Evolutionary conservation across 2,797 vertebrate species (phyloP), one percentile per base, ranked within the genome.

Genomic region (Fistularia commersonii): DNA sequence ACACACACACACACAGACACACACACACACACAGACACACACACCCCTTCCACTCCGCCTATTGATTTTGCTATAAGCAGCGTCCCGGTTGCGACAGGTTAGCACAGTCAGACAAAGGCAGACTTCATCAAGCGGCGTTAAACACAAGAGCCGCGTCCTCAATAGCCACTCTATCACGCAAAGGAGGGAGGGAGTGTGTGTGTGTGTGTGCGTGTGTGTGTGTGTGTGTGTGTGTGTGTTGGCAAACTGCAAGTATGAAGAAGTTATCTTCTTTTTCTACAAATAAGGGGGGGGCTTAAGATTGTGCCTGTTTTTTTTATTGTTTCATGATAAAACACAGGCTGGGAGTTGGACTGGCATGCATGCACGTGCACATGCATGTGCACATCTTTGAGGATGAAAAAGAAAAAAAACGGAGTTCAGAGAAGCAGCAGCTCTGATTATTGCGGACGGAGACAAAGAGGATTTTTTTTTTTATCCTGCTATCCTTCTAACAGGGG

Each of bases 31-130:
- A 37, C 51, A 57, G 44, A 57, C 15, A 8, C 35, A 7, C 62
- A 58, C 45, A 10, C 40, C 35, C 38, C 33, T 35, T 71, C 74
- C 63, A 66, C 79, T 79, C 66, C 76, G 70, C 72, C 79, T 88
- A 91, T 90, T 91, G 90, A 91, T 91, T 90, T 91, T 90, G 88
- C 89, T 89, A 90, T 91, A 90, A 90, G 86, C 83, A 73, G 82
- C 77, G 84, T 86, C 88, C 87, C 74, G 86, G 84, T 86, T 88
- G 86, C 87, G 87, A 90, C 86, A 90, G 88, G 88, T 83, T 89
- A 90, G 85, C 70, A 64, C 80, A 87, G 84, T 84, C 83, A 85
- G 86, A 90, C 88, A 90, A 88, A 90, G 85, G 84, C 80, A 81
- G 85, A 90, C 88, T 90, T 90, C 89, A 91, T 91, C 88, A 90